These are phyloP conservation scores for Balearica regulorum DNA, from an alignment of 2,797 vertebrate species.

Conservation along the genomic window DNA sequence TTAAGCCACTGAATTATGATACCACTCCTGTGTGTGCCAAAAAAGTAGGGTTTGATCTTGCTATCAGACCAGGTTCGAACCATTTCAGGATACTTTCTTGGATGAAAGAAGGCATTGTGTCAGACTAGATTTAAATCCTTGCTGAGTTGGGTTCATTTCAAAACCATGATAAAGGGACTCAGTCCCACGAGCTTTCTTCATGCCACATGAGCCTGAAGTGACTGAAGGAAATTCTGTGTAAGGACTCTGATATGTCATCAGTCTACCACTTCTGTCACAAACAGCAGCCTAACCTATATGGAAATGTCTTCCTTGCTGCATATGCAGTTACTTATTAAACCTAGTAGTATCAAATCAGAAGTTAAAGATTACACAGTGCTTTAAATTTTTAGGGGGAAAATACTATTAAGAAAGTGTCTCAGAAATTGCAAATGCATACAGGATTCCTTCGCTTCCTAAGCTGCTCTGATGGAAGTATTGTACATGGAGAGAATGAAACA, in stretches of 20 bases:
- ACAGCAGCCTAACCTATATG: background rate
- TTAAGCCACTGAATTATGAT: background rate
- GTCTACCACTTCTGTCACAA: background rate
- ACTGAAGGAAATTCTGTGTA: background rate
- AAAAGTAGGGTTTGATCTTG: background rate
- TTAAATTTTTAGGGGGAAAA: background rate
- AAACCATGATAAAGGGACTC: background rate
- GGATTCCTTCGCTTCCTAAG: background rate
- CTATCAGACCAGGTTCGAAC: background rate
- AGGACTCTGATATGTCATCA: background rate
- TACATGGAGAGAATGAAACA: background rate
- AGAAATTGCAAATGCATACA: background rate
- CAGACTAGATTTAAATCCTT: background rate
- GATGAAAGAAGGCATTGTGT: background rate
- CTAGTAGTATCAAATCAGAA: background rate
- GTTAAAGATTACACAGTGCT: background rate
- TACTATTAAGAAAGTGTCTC: background rate
- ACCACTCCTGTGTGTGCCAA: background rate
- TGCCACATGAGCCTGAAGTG: accelerated
- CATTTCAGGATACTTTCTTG: background rate
- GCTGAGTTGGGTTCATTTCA: background rate
- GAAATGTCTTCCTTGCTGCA: background rate
- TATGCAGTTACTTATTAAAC: background rate
- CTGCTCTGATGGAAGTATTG: background rate
- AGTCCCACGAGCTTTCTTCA: background rate